Evolutionary conservation across 30 jellyfish, hydroid and myxozoan species (phyloP), one percentile per base, ranked within the genome.

Genomic region (Pseudorhiza aurosa): DNA sequence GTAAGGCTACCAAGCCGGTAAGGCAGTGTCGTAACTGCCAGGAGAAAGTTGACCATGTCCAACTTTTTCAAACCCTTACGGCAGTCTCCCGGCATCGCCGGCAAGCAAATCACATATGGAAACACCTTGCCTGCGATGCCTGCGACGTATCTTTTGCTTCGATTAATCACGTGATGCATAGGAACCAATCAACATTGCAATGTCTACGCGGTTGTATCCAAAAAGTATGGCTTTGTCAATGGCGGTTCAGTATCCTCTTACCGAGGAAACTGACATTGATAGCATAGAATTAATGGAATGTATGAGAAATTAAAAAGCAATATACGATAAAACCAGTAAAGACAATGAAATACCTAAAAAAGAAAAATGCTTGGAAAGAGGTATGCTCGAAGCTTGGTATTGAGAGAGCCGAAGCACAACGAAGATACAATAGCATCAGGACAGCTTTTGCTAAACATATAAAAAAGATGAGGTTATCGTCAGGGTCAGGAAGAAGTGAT

Each of bases 301-400:
- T 37, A 69, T 69, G 8, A 43, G 46, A 21, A 19, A 69, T 17
- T 69, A 69, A 25, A 45, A 55, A 0, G 63, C 40, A 25, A 44
- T 68, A 6, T 68, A 68, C 30, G 69, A 65, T 60, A 65, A 65
- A 60, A 65, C 1, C 24, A 31, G 64, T 40, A 65, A 65, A 60
- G 79, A 42, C 68, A 40, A 0, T 25, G 45, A 68, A 39, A 0
- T 68, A 0, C 82, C 82, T 2, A 25, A 18, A 25, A 39, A 72
- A 72, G 32, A 47, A 51, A 44, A 72, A 72, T 51, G 85, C 85
- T 5, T 72, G 85, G 85, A 72, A 72, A 72, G 85, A 72, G 31
- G 58, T 72, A 28, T 8, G 37, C 8, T 22, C 74, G 9, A 21
- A 45, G 56, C 58, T 72, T 21, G 74, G 72, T 2, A 69, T 69